Evolutionary conservation across 2,888 invertebrate species (phyloP).

Genomic region (Unio delphinus): DNA sequence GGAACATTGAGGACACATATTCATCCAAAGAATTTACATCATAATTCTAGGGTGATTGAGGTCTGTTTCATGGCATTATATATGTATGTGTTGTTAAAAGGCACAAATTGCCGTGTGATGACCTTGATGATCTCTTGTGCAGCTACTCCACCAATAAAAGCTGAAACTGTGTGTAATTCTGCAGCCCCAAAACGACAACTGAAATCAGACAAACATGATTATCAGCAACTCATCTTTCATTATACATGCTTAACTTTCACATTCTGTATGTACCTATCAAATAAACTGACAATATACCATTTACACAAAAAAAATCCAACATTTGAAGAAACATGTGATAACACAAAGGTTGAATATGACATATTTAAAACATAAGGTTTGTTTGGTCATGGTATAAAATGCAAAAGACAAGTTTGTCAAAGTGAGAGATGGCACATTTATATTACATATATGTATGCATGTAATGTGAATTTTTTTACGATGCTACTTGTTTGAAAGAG

Average conservation of each 20-base stretch:
- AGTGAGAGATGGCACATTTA: no score
- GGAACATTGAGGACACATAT: no score
- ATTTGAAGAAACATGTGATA: no score
- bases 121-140: slow-evolving; percentile 97
- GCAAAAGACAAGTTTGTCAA: no score
- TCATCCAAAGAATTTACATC: slow-evolving; percentile 10
- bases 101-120: slow-evolving; percentile 95
- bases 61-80: slow-evolving; percentile 94
- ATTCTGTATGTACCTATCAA: no score
- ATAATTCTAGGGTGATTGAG: slow-evolving; percentile 70
- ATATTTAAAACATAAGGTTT: no score
- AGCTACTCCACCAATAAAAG: slow-evolving; percentile 91
- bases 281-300: background rate
- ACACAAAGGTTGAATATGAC: no score
- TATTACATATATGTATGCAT: no score
- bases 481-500: no score
- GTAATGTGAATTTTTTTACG: no score
- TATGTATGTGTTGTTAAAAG: slow-evolving; percentile 94
- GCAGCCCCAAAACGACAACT: slow-evolving; percentile 88
- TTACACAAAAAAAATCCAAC: no score
- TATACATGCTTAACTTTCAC: background rate
- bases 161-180: slow-evolving; percentile 94
- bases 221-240: background rate
- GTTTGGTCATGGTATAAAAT: no score
- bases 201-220: slow-evolving; percentile 6